phyloP scores from a whole-genome alignment of 30 jellyfish, hydroid and myxozoan genomes.

The Hydra vulgaris region DNA sequence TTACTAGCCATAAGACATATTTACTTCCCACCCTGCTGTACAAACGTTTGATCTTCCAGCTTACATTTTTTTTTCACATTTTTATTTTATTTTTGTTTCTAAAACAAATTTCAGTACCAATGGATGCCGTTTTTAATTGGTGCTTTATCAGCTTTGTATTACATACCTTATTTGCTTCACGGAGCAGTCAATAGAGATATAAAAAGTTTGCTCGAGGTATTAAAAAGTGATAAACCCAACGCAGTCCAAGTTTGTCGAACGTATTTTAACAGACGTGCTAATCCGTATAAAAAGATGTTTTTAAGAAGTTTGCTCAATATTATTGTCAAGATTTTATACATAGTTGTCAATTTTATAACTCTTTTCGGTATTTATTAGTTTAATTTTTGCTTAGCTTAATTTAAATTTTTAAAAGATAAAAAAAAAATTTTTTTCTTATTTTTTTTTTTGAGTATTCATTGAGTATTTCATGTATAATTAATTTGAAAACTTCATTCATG shows the following conservation, averaged over 20 bases:
- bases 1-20: too few relatives aligned
- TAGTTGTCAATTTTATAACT: background rate
- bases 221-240: background rate
- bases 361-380: background rate
- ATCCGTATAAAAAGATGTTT: background rate
- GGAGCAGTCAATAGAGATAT: background rate
- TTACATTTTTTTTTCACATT: too few relatives aligned
- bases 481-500: background rate
- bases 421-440: too few relatives aligned
- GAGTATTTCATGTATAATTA: background rate
- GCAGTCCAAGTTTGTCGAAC: background rate
- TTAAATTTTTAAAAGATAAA: background rate
- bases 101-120: constrained; percentile 11
- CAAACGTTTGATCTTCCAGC: too few relatives aligned
- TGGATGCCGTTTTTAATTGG: constrained; percentile 17
- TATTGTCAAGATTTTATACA: background rate
- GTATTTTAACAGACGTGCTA: background rate
- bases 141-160: constrained; percentile 2
- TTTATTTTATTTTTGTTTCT: too few relatives aligned
- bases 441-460: too few relatives aligned
- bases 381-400: background rate
- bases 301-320: background rate
- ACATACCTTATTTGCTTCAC: constrained; percentile 2
- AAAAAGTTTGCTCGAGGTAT: background rate
- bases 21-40: too few relatives aligned